Conservation (phyloP, 2,888 invertebrate genomes). For the Clusia tigrina region DNA sequence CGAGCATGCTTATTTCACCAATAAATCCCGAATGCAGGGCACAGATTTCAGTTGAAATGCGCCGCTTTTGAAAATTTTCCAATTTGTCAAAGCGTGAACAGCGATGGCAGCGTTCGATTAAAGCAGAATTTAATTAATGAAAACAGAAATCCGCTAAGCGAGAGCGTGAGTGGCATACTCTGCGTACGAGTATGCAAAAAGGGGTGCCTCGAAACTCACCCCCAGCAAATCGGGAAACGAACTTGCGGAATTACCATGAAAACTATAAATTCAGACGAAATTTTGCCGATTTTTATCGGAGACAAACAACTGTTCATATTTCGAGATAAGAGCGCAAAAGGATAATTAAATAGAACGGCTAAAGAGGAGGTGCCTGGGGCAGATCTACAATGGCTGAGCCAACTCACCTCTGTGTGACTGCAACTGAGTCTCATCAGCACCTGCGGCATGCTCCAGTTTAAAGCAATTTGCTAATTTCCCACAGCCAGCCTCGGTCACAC, state of each 20-base stretch:
- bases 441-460: not conserved
- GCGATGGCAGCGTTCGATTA: constrained; percentile 40
- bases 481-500: too few relatives aligned
- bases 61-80: too few relatives aligned
- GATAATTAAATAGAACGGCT: not conserved
- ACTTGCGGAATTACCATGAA: not conserved
- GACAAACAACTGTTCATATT: constrained; percentile 1
- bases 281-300: not conserved
- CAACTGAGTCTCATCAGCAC: not conserved
- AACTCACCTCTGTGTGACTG: not conserved
- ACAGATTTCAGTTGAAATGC: too few relatives aligned
- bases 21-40: too few relatives aligned
- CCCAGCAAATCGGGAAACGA: not conserved
- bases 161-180: too few relatives aligned
- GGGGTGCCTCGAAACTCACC: constrained; percentile 25
- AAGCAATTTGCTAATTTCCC: constrained; percentile 9
- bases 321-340: not conserved
- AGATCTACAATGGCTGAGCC: not conserved
- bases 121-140: constrained; percentile 39
- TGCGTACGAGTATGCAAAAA: constrained; percentile 16
- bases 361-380: not conserved
- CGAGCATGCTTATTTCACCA: too few relatives aligned
- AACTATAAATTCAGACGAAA: not conserved
- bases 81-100: constrained; percentile 29
- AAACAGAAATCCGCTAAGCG: constrained; percentile 7